Evolutionary conservation across 2,113 vertebrate genomes (phyloP).

Genomic region (Merops nubicus): DNA sequence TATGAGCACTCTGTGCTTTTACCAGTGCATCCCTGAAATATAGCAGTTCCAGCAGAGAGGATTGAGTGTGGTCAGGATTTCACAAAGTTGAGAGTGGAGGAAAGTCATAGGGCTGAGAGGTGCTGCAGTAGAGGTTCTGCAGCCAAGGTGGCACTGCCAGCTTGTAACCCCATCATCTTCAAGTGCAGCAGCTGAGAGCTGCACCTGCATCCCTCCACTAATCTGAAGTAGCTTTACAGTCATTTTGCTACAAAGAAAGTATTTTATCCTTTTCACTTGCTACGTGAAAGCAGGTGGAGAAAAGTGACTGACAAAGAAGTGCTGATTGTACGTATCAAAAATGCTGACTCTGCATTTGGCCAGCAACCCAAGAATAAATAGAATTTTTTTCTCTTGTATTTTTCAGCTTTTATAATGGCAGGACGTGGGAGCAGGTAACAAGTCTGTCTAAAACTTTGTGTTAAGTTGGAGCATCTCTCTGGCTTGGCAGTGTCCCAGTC

Average conservation of each 20-base stretch:
- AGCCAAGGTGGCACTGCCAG: neutral
- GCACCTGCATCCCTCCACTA: neutral
- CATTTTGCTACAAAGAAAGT: neutral
- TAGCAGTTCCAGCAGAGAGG: neutral
- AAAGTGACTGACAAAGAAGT: constrained; percentile 27
- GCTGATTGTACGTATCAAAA: neutral
- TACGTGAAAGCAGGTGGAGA: constrained; percentile 2
- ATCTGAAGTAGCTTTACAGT: constrained; percentile 52
- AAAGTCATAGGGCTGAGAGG: neutral
- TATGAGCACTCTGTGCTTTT: neutral
- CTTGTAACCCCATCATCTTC: neutral
- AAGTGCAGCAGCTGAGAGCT: constrained; percentile 34
- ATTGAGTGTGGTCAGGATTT: neutral
- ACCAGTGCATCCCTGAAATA: neutral
- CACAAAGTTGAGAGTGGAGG: neutral
- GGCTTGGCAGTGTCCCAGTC: neutral
- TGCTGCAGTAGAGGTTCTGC: constrained; percentile 1
- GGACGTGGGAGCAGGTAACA: neutral
- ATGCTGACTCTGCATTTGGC: neutral
- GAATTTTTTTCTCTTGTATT: neutral
- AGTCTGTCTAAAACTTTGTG: neutral
- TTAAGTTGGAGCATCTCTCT: neutral
- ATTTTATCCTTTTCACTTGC: constrained; percentile 4
- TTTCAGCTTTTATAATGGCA: neutral
- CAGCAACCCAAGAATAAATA: neutral